These are phyloP conservation scores for Drosophila gunungcola DNA, from an alignment of 1,140 invertebrate genomes.

Conservation along the genomic window DNA sequence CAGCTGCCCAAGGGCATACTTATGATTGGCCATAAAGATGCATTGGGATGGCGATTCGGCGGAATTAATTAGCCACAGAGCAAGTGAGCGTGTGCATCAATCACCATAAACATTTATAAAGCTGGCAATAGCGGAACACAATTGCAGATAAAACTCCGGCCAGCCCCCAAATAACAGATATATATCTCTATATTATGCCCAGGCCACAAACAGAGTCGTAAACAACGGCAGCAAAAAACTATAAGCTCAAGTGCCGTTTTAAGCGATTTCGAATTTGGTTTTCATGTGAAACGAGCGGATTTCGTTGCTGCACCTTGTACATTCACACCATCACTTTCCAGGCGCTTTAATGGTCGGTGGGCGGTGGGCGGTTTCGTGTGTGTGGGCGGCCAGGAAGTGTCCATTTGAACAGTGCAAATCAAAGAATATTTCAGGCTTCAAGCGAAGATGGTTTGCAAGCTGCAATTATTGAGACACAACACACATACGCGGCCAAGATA, in stretches of 20 bases:
- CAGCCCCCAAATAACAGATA: slow-evolving; percentile 27
- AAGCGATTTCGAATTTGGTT: slow-evolving; percentile 48
- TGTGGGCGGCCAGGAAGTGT: slow-evolving; percentile 37
- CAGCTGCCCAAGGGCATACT: slow-evolving; percentile 17
- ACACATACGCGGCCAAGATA: slow-evolving; percentile 17
- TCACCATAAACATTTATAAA: slow-evolving; percentile 53
- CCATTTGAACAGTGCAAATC: slow-evolving; percentile 20
- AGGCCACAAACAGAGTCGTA: slow-evolving; percentile 43
- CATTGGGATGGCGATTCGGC: slow-evolving; percentile 6
- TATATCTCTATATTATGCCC: slow-evolving; percentile 32
- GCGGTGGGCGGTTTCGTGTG: slow-evolving; percentile 6
- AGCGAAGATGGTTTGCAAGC: slow-evolving; percentile 39
- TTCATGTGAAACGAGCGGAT: slow-evolving; percentile 41
- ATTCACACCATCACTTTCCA: slow-evolving; percentile 42
- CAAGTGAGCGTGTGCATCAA: slow-evolving; percentile 31
- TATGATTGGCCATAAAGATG: slow-evolving; percentile 43
- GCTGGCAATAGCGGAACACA: slow-evolving; percentile 43
- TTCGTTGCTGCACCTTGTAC: slow-evolving; percentile 44
- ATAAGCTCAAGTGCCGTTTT: slow-evolving; percentile 45
- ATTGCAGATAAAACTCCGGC: slow-evolving; percentile 45
- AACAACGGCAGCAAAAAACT: slow-evolving; percentile 30
- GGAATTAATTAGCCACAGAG: slow-evolving; percentile 42
- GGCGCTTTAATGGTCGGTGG: slow-evolving; percentile 12
- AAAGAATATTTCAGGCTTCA: slow-evolving; percentile 35
- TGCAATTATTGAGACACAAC: slow-evolving; percentile 22